phyloP scores from a whole-genome alignment of 2,113 vertebrate genomes.

The Desmodus rotundus region DNA sequence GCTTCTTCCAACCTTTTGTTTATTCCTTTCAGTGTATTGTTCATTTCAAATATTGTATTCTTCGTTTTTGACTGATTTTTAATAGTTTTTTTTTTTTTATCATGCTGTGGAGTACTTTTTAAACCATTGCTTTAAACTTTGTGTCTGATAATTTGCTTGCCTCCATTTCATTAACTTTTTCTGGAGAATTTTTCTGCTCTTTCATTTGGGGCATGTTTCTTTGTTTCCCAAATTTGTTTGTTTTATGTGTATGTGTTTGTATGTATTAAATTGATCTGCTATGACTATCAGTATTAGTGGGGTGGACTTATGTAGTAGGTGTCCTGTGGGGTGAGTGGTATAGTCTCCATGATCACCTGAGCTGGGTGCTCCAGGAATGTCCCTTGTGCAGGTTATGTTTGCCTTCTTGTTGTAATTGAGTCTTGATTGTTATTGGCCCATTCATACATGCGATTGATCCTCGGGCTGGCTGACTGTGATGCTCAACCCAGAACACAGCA shows the following conservation, averaged over 20 bases:
- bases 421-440: neutral
- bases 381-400: no score
- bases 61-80: neutral
- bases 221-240: neutral
- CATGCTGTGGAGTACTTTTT: neutral
- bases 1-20: neutral
- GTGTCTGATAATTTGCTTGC: neutral
- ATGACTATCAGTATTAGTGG: neutral
- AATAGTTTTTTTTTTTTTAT: neutral
- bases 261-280: neutral
- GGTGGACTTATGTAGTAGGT: neutral
- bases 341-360: neutral
- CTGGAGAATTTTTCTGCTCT: neutral
- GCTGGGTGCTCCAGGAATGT: neutral
- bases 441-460: neutral
- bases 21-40: neutral
- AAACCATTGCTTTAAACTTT: neutral
- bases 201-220: neutral
- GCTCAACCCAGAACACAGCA: neutral
- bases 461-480: neutral
- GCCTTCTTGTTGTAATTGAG: neutral
- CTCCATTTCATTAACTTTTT: neutral
- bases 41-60: neutral
- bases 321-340: neutral
- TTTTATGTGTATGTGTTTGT: neutral